Evolutionary conservation across 2,888 invertebrate species (phyloP).

Genomic region (Ametastegia equiseti): DNA sequence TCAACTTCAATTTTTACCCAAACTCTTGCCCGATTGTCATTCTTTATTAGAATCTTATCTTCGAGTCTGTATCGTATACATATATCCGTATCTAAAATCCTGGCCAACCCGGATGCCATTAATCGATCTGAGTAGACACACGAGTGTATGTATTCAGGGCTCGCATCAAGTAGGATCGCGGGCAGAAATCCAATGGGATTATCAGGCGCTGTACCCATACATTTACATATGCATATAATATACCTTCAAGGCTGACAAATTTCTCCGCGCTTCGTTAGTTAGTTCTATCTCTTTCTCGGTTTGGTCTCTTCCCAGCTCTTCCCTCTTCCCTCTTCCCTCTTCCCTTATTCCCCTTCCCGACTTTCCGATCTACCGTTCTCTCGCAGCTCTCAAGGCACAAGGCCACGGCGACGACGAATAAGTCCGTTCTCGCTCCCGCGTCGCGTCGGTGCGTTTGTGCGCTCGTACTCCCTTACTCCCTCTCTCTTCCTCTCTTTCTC

Average conservation of each 20-base stretch:
- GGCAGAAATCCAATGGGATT: no score
- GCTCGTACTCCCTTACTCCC: background rate
- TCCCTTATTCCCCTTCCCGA: slow-evolving; percentile 49
- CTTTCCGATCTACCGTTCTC: slow-evolving; percentile 36
- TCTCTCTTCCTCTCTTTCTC: background rate
- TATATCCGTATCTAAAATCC: background rate
- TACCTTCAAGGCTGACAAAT: background rate
- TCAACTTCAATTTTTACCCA: background rate
- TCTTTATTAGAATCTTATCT: background rate
- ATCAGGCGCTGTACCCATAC: no score
- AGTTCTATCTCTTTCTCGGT: background rate
- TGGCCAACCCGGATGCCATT: no score
- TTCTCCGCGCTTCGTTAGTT: background rate
- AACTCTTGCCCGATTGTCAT: background rate
- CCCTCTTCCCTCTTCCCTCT: slow-evolving; percentile 26
- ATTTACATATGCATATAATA: background rate
- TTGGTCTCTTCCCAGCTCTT: slow-evolving; percentile 42
- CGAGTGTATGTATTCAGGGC: no score
- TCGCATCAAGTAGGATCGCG: no score
- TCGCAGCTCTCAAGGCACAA: slow-evolving; percentile 16
- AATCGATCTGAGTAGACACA: no score
- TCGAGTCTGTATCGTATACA: background rate
- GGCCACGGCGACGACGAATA: slow-evolving; percentile 30
- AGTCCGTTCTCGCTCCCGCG: slow-evolving; percentile 18
- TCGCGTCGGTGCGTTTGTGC: slow-evolving; percentile 25